Percentiles rank a stretch among this genome's conserved stretches.
Conservation (phyloP, 2,888 invertebrate species). For the Trissolcus brochymenae region DNA sequence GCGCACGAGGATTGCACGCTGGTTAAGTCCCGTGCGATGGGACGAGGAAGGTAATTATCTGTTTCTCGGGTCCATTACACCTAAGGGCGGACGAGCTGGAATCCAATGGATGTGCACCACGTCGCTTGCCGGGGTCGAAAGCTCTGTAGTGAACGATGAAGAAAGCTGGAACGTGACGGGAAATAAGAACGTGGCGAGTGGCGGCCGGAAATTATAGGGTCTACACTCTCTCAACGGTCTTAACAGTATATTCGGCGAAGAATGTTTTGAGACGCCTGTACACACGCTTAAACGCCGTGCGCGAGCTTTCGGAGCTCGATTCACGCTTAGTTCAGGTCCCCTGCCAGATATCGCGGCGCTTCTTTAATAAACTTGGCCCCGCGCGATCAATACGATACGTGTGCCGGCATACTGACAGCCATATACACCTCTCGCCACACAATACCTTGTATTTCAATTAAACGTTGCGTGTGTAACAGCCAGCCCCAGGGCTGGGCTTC, state of each 20-base stretch:
- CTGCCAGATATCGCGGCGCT: conserved; percentile 21
- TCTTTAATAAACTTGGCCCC: conserved; percentile 44
- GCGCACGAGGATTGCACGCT: conserved; percentile 44
- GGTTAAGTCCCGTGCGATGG: conserved; percentile 52
- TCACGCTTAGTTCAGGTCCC: conserved; percentile 3
- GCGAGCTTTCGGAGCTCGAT: conserved; percentile 10
- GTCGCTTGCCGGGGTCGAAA: conserved; percentile 40
- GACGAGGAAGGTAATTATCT: conserved; percentile 69
- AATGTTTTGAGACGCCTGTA: conserved; percentile 37
- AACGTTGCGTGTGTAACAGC: conserved; percentile 12
- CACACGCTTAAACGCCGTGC: conserved; percentile 39
- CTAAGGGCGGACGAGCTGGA: conserved; percentile 58
- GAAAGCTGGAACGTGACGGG: conserved; percentile 71
- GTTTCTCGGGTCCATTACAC: conserved; percentile 71
- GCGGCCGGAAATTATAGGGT: conserved; percentile 74
- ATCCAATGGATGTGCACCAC: conserved; percentile 54
- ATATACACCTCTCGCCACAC: conserved; percentile 1
- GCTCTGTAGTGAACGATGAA: conserved; percentile 55
- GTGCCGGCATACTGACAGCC: conserved; percentile 37
- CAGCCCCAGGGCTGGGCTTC: not conserved
- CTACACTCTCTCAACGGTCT: conserved; percentile 59
- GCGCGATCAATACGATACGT: conserved; percentile 31
- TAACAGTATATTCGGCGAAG: conserved; percentile 50
- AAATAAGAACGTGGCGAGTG: conserved; percentile 74
- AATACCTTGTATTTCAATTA: conserved; percentile 25